A percentile compares a stretch with the other conserved stretches of the same genome.
phyloP scores from a whole-genome alignment of 2,113 vertebrate genomes.

The Psilopsiagon aurifrons region DNA sequence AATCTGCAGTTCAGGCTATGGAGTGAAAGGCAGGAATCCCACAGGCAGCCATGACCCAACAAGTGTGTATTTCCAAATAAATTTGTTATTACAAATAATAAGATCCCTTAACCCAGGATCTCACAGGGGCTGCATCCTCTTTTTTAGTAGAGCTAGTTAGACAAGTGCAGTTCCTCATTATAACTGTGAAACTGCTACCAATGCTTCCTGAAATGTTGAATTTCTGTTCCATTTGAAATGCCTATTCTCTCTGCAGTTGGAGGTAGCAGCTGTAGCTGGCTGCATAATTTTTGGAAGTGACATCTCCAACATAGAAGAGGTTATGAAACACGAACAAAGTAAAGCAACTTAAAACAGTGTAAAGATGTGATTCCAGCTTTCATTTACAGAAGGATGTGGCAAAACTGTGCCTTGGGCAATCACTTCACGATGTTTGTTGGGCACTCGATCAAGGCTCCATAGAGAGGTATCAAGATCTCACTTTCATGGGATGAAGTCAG shows the following conservation, averaged over 20 bases:
- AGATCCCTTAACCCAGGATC: background rate
- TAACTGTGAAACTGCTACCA: background rate
- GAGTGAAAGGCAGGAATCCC: background rate
- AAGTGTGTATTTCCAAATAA: background rate
- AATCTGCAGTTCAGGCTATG: background rate
- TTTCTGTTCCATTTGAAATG: background rate
- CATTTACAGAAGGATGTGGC: background rate
- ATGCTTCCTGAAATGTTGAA: background rate
- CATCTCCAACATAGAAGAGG: background rate
- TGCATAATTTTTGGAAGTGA: background rate
- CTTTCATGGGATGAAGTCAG: background rate
- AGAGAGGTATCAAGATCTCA: background rate
- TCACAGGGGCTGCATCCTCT: background rate
- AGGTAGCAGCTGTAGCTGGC: conserved; percentile 23
- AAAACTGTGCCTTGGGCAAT: background rate
- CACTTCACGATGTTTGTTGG: background rate
- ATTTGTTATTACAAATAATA: background rate
- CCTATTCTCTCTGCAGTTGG: background rate
- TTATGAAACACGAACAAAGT: conserved; percentile 9
- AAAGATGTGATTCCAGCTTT: background rate
- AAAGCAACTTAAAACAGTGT: background rate
- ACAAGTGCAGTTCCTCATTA: background rate
- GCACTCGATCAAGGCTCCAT: background rate
- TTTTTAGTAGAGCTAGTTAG: background rate
- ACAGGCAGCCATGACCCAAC: background rate